Conservation (phyloP, 2,797 vertebrate species). For the Coregonus sp. region DNA sequence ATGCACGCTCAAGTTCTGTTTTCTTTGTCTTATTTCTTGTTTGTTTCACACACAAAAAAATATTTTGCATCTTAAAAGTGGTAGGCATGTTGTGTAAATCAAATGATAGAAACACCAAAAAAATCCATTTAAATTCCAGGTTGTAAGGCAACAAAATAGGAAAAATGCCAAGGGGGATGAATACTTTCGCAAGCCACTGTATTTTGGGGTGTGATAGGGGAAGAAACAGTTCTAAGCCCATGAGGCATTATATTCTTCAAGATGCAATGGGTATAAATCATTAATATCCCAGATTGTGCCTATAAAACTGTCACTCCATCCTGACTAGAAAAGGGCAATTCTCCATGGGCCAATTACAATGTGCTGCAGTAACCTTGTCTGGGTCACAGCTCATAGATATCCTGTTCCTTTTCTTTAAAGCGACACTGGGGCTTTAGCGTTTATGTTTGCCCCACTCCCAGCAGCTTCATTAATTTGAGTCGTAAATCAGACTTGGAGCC, state of each 20-base stretch:
- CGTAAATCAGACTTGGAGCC: conserved; percentile 15
- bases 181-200: no score
- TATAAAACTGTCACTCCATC: conserved; percentile 22
- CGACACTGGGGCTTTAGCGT: conserved; percentile 16
- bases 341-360: conserved; percentile 33
- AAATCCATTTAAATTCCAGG: no score
- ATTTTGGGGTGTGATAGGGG: background rate
- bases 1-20: no score
- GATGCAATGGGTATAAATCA: background rate
- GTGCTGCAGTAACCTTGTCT: conserved; percentile 23
- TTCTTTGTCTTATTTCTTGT: no score
- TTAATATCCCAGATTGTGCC: background rate
- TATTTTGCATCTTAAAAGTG: no score
- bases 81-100: no score
- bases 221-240: background rate
- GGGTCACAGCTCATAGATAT: conserved; percentile 26
- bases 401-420: conserved; percentile 23
- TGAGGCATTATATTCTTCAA: background rate
- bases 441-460: conserved; percentile 1
- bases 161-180: no score
- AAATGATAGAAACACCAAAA: no score
- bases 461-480: conserved; percentile 21
- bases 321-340: conserved; percentile 23
- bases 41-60: no score
- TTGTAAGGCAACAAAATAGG: no score